Percentiles rank a stretch among this genome's conserved stretches.
Conservation (phyloP, 2,113 vertebrate genomes). For the Argyrosomus japonicus region DNA sequence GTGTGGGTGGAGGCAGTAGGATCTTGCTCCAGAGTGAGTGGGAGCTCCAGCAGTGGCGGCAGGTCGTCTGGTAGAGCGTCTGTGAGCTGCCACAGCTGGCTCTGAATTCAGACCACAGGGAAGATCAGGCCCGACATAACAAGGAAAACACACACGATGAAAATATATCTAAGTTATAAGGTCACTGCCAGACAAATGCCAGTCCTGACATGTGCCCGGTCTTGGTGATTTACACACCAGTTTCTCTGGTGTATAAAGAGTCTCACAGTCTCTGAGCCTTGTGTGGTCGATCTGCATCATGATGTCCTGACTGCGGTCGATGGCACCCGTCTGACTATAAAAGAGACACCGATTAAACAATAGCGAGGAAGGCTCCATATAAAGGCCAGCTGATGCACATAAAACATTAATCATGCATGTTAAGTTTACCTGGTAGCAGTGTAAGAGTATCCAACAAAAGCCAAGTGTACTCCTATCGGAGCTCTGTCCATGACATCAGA, state of each 20-base stretch:
- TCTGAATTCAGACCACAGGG: conserved; percentile 52
- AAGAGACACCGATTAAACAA: neutral
- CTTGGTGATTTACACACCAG: conserved; percentile 52
- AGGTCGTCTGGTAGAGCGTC: conserved; percentile 44
- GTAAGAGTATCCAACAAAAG: conserved; percentile 91
- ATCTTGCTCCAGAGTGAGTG: conserved; percentile 50
- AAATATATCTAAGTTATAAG: neutral
- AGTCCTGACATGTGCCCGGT: neutral
- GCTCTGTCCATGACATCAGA: conserved; percentile 82
- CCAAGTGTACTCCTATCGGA: conserved; percentile 86
- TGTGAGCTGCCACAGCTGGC: conserved; percentile 64
- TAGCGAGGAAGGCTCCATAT: neutral
- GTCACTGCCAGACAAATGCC: neutral
- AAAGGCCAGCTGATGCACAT: neutral
- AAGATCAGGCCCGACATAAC: neutral
- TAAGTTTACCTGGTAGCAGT: conserved; percentile 83
- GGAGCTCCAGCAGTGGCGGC: conserved; percentile 58
- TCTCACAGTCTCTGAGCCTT: conserved; percentile 36
- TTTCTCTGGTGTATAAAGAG: conserved; percentile 51
- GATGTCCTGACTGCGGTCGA: conserved; percentile 79
- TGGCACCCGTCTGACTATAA: conserved; percentile 78
- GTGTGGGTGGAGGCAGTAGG: conserved; percentile 38
- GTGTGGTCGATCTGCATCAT: conserved; percentile 81
- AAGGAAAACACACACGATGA: neutral
- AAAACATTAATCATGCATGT: neutral